Conservation (phyloP, 2,797 vertebrate species). For the Australoheros facetus region DNA sequence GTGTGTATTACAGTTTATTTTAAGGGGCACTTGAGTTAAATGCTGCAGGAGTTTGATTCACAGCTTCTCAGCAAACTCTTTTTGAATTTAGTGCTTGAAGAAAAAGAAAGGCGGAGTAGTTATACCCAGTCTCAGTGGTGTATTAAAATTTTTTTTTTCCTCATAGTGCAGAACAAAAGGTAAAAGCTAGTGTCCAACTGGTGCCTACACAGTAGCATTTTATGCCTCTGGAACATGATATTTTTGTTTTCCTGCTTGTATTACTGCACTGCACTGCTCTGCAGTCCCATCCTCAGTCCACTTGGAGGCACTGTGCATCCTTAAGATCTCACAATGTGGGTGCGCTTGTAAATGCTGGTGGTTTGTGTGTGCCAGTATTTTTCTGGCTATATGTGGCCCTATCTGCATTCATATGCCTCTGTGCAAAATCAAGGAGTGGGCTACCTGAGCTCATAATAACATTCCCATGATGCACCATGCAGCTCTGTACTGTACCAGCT, state of each 20-base stretch:
- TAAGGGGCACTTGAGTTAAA: background rate
- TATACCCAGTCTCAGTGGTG: background rate
- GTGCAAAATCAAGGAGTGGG: slow-evolving; percentile 66
- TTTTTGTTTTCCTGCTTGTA: background rate
- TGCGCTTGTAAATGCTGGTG: background rate
- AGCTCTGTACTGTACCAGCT: slow-evolving; percentile 47
- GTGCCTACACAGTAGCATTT: background rate
- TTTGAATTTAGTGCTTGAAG: slow-evolving; percentile 1
- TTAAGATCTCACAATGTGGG: slow-evolving; percentile 12
- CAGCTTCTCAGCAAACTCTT: background rate
- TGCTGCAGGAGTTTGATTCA: background rate
- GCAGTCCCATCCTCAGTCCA: slow-evolving; percentile 55
- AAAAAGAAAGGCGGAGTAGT: slow-evolving; percentile 3
- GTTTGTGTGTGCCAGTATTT: slow-evolving; percentile 53
- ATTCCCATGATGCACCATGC: slow-evolving; percentile 68
- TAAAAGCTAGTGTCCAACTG: background rate
- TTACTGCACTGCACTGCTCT: background rate
- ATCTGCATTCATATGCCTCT: slow-evolving; percentile 64
- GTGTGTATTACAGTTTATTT: slow-evolving; percentile 3
- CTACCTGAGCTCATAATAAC: slow-evolving; percentile 68
- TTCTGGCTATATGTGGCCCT: slow-evolving; percentile 55
- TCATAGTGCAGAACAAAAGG: background rate
- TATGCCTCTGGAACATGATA: background rate
- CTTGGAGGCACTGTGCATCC: slow-evolving; percentile 72
- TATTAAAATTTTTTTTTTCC: background rate